These are phyloP conservation scores for Poeciliopsis paucimaculata DNA, from an alignment of 2,797 vertebrate species.

Conservation along the genomic window DNA sequence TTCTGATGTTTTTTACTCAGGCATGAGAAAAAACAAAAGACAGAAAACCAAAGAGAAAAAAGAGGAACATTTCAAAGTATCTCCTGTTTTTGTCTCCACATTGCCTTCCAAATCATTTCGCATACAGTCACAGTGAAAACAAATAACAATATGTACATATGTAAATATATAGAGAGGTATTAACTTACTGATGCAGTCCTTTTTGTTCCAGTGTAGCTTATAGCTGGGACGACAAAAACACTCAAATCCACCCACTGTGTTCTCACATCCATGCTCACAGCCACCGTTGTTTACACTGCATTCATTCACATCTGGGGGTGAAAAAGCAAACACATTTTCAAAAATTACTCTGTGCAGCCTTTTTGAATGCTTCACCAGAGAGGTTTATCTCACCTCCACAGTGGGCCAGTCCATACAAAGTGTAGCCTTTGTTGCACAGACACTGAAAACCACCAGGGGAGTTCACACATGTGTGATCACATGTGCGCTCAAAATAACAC, in stretches of 20 bases:
- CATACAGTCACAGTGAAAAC: slow-evolving; percentile 13
- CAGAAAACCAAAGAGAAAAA: slow-evolving; percentile 76
- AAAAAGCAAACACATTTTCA: slow-evolving; percentile 20
- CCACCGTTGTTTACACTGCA: slow-evolving; percentile 95
- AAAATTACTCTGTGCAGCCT: not conserved
- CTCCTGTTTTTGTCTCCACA: slow-evolving; percentile 89
- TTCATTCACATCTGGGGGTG: slow-evolving; percentile 89
- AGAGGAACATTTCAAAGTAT: slow-evolving; percentile 88
- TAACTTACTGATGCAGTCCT: slow-evolving; percentile 97
- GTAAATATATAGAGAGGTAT: slow-evolving; percentile 37
- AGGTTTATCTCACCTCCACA: slow-evolving; percentile 88
- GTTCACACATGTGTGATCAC: slow-evolving; percentile 96
- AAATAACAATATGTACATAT: not conserved
- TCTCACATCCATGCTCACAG: slow-evolving; percentile 93
- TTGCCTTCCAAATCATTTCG: slow-evolving; percentile 36
- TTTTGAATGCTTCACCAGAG: not conserved
- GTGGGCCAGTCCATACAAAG: slow-evolving; percentile 92
- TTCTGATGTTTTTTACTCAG: slow-evolving; percentile 53
- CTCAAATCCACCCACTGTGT: slow-evolving; percentile 87
- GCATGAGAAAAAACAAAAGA: slow-evolving; percentile 68
- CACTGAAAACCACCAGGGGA: slow-evolving; percentile 92
- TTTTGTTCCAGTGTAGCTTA: slow-evolving; percentile 98
- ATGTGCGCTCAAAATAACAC: slow-evolving; percentile 95
- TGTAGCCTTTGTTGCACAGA: slow-evolving; percentile 91
- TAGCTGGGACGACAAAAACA: slow-evolving; percentile 90